Conservation (phyloP, 1,140 invertebrate species). For the Musca vetustissima region DNA sequence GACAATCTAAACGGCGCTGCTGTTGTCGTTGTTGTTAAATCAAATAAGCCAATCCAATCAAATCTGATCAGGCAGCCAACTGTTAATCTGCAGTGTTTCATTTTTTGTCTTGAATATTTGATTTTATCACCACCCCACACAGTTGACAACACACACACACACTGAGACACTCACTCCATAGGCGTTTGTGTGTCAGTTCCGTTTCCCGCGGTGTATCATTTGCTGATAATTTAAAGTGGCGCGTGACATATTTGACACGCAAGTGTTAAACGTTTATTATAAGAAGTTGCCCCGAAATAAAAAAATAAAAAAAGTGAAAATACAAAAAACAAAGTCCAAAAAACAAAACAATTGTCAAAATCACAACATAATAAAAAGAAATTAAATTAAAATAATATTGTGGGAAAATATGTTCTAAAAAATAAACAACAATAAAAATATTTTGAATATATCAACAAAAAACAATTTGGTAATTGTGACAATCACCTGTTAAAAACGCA, state of each 20-base stretch:
- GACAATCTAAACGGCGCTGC: no score
- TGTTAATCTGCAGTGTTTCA: no score
- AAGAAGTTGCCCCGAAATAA: constrained; percentile 11
- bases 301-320: background rate
- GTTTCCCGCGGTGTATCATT: constrained; percentile 9
- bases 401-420: no score
- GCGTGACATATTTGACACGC: constrained; percentile 30
- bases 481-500: no score
- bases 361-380: no score
- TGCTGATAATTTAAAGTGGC: constrained; percentile 19
- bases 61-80: no score
- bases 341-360: background rate
- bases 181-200: constrained; percentile 1
- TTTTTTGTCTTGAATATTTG: no score
- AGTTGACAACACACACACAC: background rate
- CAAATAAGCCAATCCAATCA: background rate
- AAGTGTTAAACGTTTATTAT: constrained; percentile 29
- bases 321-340: constrained; percentile 7
- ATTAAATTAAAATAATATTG: no score
- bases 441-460: no score
- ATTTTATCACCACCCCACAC: background rate
- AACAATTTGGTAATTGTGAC: no score
- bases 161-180: no score
- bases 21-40: background rate
- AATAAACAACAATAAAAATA: no score